Percentiles rank a stretch among this genome's conserved stretches.
Evolutionary conservation across 2,113 vertebrate species (phyloP).

Genomic region (Azemiops feae): DNA sequence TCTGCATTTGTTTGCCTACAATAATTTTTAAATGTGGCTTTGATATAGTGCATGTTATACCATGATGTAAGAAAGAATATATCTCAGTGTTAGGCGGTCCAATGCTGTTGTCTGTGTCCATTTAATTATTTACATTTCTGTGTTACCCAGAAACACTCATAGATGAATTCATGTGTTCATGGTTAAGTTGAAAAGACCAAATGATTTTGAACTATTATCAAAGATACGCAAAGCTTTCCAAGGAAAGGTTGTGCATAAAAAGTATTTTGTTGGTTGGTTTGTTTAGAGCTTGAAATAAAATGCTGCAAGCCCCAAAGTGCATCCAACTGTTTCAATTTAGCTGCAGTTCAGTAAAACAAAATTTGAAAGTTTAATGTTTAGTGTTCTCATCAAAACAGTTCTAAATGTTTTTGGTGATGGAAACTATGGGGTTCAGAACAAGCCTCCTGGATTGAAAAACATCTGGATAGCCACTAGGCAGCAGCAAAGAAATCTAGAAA

Average conservation of each 20-base stretch:
- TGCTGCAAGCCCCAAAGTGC: not conserved
- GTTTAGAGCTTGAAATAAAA: not conserved
- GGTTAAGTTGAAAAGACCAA: not conserved
- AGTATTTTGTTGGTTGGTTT: not conserved
- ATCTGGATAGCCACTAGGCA: not conserved
- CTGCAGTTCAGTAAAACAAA: not conserved
- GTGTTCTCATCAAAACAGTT: not conserved
- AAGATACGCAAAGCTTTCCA: not conserved
- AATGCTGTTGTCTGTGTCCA: not conserved
- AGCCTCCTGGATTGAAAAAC: not conserved
- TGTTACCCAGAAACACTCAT: not conserved
- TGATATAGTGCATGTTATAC: not conserved
- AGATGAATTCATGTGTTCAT: not conserved
- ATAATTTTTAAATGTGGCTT: not conserved
- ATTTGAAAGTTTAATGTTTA: not conserved
- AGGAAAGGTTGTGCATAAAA: not conserved
- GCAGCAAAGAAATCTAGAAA: not conserved
- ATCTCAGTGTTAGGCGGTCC: not conserved
- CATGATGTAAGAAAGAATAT: not conserved
- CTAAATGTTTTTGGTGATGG: not conserved
- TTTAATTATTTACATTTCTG: not conserved
- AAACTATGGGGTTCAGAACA: not conserved
- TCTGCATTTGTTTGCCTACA: not conserved
- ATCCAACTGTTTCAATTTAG: not conserved
- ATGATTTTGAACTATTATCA: not conserved